phyloP scores from a whole-genome alignment of 2,888 invertebrate genomes.

The Pomacea canaliculata region DNA sequence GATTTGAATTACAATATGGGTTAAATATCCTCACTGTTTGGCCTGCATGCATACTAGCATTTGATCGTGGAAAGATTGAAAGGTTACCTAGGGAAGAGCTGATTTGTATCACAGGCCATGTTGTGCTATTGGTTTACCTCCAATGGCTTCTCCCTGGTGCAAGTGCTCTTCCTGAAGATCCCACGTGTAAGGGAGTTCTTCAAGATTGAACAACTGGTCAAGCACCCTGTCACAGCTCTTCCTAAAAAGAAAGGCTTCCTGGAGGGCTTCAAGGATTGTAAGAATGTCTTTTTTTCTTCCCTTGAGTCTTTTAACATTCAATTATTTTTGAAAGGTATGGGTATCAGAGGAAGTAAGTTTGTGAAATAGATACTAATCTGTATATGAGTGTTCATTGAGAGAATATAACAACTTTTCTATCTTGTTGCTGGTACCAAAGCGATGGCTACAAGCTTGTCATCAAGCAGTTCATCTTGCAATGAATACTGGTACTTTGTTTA shows the following conservation, averaged over 20 bases:
- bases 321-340: neutral
- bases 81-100: too few species aligned
- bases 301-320: neutral
- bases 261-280: constrained; percentile 82
- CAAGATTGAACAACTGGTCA: constrained; percentile 77
- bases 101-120: constrained; percentile 74
- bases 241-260: constrained; percentile 82
- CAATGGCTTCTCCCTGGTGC: constrained; percentile 86
- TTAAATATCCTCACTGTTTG: too few species aligned
- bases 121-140: constrained; percentile 90
- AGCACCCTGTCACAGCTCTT: constrained; percentile 74
- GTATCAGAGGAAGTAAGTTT: neutral
- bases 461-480: too few species aligned
- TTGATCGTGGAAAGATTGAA: too few species aligned
- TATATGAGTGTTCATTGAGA: too few species aligned
- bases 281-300: constrained; percentile 3
- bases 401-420: too few species aligned
- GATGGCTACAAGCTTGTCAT: too few species aligned
- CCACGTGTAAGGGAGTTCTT: constrained; percentile 82
- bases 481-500: too few species aligned
- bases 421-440: too few species aligned
- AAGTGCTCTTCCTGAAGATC: constrained; percentile 83
- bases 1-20: too few species aligned
- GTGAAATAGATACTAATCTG: too few species aligned
- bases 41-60: too few species aligned